phyloP scores from a whole-genome alignment of 2,888 invertebrate species.

The Agapostemon virescens region DNA sequence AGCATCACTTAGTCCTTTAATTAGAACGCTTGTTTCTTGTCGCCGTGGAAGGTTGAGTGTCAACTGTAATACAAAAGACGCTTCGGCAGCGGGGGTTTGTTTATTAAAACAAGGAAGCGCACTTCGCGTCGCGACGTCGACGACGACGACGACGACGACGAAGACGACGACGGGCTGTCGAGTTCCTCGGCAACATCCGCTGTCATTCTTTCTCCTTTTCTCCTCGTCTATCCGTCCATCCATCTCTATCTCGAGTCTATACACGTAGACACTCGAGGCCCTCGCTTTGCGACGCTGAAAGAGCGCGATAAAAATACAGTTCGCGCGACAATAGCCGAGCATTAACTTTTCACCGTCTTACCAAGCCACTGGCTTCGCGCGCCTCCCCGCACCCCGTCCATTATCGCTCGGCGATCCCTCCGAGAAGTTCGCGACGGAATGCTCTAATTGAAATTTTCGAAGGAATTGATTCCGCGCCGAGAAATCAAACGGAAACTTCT shows the following conservation, averaged over 20 bases:
- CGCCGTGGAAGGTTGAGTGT: neutral
- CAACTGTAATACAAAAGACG: neutral
- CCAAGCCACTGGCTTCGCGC: neutral
- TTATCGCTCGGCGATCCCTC: neutral
- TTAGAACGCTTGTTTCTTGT: constrained; percentile 30
- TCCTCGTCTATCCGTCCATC: neutral
- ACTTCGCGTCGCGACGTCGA: neutral
- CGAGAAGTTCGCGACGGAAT: neutral
- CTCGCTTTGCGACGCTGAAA: constrained; percentile 9
- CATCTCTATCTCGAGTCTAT: neutral
- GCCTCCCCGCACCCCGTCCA: neutral
- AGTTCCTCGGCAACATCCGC: neutral
- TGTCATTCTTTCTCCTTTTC: neutral
- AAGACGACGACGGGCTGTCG: neutral
- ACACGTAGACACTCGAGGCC: neutral
- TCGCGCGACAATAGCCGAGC: constrained; percentile 12
- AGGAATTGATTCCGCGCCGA: neutral
- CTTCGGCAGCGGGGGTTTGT: constrained; percentile 22
- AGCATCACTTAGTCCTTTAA: constrained; percentile 31
- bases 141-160: neutral
- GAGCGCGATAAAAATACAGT: constrained; percentile 13
- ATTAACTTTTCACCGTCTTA: constrained; percentile 12
- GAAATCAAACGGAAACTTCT: neutral
- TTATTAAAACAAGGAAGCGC: constrained; percentile 11
- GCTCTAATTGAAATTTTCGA: constrained; percentile 8